Evolutionary conservation across 2,113 vertebrate species (phyloP), one percentile per base, ranked within the genome.

Genomic region (Myxocyprinus asiaticus): DNA sequence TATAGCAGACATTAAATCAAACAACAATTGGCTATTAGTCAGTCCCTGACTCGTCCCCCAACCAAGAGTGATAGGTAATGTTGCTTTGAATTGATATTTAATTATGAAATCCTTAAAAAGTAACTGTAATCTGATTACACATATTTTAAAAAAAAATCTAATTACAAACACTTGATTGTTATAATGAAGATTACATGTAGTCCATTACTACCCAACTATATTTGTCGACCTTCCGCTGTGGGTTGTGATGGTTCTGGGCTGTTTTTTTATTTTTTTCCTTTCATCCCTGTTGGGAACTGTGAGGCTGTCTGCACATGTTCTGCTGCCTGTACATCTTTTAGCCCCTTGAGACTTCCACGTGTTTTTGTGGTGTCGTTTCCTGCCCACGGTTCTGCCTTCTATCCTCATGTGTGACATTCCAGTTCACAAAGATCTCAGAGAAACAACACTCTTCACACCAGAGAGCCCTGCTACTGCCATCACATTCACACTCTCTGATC

Each of bases 401-500:
- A 88, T 91, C 90, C 87, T 90, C 85, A 89, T 86, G 80, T 86
- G 87, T 89, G 89, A 90, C 92, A 91, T 90, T 87, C 89, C 84
- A 74, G 80, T 85, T 87, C 86, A 89, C 88, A 86, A 85, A 77
- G 83, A 86, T 79, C 69, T 85, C 76, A 50, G 71, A 77, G 80
- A 80, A 65, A 86, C 84, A 85, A 74, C 84, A 78, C 78, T 64
- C 68, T 69, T 80, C 59, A 71, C 82, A 86, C 80, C 17, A 73
- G 74, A 76, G 66, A 80, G 65, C 65, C 47, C 81, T 76, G 85
- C 82, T 82, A 70, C 87, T 87, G 85, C 85, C 76, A 50, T 89
- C 90, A 91, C 82, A 85, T 91, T 91, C 84, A 88, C 91, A 90
- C 90, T 88, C 86, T 78, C 85, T 92, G 85, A 91, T 92, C 79